Evolutionary conservation across 2,113 vertebrate genomes (phyloP), one percentile per base, ranked within the genome.

Genomic region (Thamnophis sirtalis): DNA sequence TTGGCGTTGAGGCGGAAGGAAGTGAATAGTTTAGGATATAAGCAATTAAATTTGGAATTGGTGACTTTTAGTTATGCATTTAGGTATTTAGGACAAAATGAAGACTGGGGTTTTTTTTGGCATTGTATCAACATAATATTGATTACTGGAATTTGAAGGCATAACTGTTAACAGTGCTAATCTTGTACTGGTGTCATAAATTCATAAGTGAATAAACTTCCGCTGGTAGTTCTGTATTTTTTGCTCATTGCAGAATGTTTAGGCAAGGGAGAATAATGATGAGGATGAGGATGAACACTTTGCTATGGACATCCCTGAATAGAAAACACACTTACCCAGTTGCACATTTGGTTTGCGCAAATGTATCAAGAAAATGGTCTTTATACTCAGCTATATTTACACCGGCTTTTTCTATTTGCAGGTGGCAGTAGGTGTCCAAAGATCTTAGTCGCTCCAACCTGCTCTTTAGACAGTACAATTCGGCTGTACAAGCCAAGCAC

Each of bases 361-460:
- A 80, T 21, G 17, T 38, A 80, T 80, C 73, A 88, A 9, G 22
- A 68, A 54, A 15, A 22, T 51, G 86, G 15, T 49, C 38, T 26
- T 24, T 50, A 50, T 43, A 15, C 51, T 43, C 53, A 19, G 22
- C 48, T 13, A 50, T 15, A 3, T 26, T 84, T 28, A 63, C 51
- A 43, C 13, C 60, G 28, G 55, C 80, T 94, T 96, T 88, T 50
- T 28, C 3, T 54, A 5, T 38, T 91, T 68, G 8, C 95, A 98
- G 98, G 97, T 95, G 93, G 89, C 96, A 98, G 97, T 91, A 89
- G 93, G 94, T 98, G 96, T 95, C 96, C 97, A 88, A 96, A 97
- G 94, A 88, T 97, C 68, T 48, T 96, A 19, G 10, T 95, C 56
- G 1, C 95, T 51, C 93, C 94, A 89, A 89, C 93, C 63, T 94